Conservation (phyloP, 2,113 vertebrate genomes). For the Pseudorasbora parva region DNA sequence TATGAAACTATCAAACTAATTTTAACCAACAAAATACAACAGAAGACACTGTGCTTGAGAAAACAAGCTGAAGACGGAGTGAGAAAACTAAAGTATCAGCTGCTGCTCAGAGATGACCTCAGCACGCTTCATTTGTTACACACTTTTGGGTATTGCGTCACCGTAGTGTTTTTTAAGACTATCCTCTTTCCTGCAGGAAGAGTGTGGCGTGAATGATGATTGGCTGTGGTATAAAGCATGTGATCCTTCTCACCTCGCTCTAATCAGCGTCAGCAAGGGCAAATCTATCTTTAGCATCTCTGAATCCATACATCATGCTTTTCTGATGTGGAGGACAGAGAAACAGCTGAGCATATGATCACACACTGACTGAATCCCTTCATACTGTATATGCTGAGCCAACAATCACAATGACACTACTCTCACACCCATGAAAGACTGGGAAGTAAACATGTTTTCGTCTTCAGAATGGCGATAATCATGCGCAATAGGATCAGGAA, state of each 20-base stretch:
- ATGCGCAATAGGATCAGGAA: neutral
- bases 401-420: neutral
- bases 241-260: neutral
- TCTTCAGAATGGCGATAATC: neutral
- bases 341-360: neutral
- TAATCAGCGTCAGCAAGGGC: constrained; percentile 12
- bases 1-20: no score
- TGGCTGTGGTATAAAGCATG: neutral
- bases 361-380: neutral
- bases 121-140: neutral
- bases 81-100: neutral
- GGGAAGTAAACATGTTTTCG: neutral
- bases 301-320: neutral
- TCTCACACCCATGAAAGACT: neutral
- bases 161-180: neutral
- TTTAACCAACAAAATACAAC: no score
- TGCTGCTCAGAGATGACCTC: neutral
- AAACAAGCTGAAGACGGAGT: no score
- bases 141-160: neutral
- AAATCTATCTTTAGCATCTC: constrained; percentile 22
- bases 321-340: neutral
- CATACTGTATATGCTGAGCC: neutral
- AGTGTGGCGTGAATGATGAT: neutral
- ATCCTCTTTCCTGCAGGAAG: neutral
- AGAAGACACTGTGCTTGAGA: no score